Base-by-base conservation (phyloP, 2,888 invertebrate genomes). In the Cephalotes varians region DNA sequence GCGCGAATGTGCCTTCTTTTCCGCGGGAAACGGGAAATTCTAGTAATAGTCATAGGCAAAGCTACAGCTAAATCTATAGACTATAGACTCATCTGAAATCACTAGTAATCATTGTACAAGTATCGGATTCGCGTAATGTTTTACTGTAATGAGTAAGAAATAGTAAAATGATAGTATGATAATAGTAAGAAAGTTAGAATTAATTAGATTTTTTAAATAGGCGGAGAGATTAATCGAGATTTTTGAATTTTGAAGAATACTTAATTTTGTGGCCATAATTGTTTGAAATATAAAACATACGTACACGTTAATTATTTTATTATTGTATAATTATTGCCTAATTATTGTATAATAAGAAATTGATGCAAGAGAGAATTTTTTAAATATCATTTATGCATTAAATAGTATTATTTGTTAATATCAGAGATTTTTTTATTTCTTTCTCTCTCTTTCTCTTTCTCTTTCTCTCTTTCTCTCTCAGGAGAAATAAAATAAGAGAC, bases 1-100 rank as follows among this genome's bases (percentile, higher is more conserved):
- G 60, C 85, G 88, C 83, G 88, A 84, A 87, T 87, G 67, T 79
- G 82, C 74, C 76, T 84, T 84, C 64, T 85, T 69, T 62, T 37
- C 31, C 67, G 62, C 51, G 25, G 37, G 65, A 71, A 54, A 80
- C 80, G 47, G 73, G 31, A 64, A 67, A 73, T 67, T 71, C 77
- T 74, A 64, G 58, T 62, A 83, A 85, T 80, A 82, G 47, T 67
- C 85, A 85, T 84, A 84, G 86, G 73, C 85, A 81, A 83, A 88
- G 40, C 37, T 37, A 64, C 40, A 40, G 49, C 12, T 12, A n/a
- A n/a, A n/a, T n/a, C n/a, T n/a, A n/a, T n/a, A n/a, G n/a, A n/a
- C n/a, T n/a, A n/a, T 31, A 1, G 40, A 4, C 15, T 58, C 10
- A 44, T 31, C 15, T 10, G 12, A 37, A 74, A 49, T 40, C n/a